Conservation (phyloP, 2,113 vertebrate species). For the Craseonycteris thonglongyai region DNA sequence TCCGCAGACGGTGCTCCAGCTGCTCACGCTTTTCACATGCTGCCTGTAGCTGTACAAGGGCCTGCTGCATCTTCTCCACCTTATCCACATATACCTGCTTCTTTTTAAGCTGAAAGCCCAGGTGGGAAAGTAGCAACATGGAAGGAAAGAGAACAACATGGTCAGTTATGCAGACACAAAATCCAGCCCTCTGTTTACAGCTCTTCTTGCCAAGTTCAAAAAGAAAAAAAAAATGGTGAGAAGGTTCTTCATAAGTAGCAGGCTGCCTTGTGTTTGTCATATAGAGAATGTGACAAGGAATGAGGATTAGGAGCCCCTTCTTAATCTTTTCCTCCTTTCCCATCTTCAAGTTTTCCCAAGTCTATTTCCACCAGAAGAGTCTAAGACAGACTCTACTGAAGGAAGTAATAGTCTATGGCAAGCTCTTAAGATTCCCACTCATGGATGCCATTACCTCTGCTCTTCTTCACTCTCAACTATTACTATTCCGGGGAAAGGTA, state of each 20-base stretch:
- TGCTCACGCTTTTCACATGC: slow-evolving; percentile 98
- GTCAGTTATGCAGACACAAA: not conserved
- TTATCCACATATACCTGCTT: slow-evolving; percentile 99
- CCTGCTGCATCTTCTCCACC: slow-evolving; percentile 98
- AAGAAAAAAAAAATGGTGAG: not conserved
- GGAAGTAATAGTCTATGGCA: not conserved
- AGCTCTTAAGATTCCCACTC: not conserved
- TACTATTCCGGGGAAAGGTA: not conserved
- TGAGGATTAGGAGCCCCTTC: not conserved
- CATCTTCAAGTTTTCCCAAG: not conserved
- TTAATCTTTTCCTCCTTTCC: not conserved
- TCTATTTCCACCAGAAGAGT: not conserved
- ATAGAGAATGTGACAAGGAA: not conserved
- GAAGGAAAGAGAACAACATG: slow-evolving; percentile 30
- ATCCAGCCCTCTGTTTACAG: not conserved
- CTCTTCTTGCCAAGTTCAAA: not conserved
- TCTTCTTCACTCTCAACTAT: not conserved
- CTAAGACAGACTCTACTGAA: not conserved
- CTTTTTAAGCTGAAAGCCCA: slow-evolving; percentile 90
- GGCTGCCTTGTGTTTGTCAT: not conserved
- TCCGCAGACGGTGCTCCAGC: slow-evolving; percentile 93
- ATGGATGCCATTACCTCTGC: not conserved
- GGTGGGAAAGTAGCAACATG: not conserved
- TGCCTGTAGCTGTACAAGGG: slow-evolving; percentile 94
- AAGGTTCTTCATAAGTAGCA: not conserved